phyloP scores from a whole-genome alignment of 2,888 invertebrate species.

The Noctua janthina region DNA sequence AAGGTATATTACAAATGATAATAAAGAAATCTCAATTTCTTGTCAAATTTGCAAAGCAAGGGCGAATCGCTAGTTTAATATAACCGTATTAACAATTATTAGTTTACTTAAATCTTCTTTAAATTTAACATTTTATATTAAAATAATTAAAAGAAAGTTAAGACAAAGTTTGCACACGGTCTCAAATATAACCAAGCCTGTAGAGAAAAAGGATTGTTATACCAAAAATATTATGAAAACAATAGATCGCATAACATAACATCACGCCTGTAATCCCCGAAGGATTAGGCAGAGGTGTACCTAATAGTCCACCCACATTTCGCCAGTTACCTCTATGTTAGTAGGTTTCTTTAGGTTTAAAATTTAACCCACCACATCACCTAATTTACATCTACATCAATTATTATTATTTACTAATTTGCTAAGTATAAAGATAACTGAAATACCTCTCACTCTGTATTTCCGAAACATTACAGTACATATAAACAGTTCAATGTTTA shows the following conservation, averaged over 20 bases:
- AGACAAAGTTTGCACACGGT: background rate
- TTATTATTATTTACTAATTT: too few species aligned
- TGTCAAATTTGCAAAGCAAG: too few species aligned
- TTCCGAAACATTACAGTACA: too few species aligned
- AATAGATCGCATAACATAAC: background rate
- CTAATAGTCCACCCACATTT: background rate
- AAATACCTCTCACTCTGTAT: too few species aligned
- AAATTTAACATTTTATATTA: background rate
- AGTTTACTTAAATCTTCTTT: background rate
- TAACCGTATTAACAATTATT: background rate
- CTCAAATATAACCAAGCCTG: background rate
- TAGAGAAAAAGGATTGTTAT: background rate
- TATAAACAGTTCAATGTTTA: too few species aligned
- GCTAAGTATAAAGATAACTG: too few species aligned
- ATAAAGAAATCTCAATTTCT: background rate
- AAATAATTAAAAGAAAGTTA: background rate
- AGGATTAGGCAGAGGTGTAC: background rate
- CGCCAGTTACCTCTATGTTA: too few species aligned
- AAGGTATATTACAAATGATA: background rate
- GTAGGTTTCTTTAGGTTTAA: too few species aligned
- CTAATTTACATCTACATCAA: too few species aligned
- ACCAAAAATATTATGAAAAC: background rate
- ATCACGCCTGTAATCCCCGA: too few species aligned
- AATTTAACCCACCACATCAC: too few species aligned
- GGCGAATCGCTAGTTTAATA: too few species aligned